phyloP scores from a whole-genome alignment of 2,113 vertebrate genomes.

The Hemiscyllium ocellatum region DNA sequence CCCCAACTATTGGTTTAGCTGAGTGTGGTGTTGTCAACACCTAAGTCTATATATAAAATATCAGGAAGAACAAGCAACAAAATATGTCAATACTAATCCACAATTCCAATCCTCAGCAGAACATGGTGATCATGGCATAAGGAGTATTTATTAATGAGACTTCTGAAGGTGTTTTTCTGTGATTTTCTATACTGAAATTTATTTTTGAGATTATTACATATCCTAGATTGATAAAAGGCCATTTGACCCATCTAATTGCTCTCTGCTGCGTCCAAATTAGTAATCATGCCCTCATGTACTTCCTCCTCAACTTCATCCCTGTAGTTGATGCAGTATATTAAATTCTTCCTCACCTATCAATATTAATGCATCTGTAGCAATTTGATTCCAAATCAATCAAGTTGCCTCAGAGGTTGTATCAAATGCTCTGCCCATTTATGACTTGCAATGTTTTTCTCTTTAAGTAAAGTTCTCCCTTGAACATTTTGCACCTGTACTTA shows the following conservation, averaged over 20 bases:
- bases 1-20: not conserved
- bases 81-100: not conserved
- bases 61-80: not conserved
- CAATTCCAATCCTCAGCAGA: not conserved
- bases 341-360: not conserved
- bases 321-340: not conserved
- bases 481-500: not conserved
- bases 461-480: not conserved
- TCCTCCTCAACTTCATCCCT: not conserved
- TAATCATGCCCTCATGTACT: not conserved
- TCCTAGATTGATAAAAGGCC: not conserved
- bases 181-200: not conserved
- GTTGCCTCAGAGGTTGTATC: not conserved
- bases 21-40: not conserved
- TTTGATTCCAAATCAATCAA: not conserved
- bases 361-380: not conserved
- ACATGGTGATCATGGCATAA: not conserved
- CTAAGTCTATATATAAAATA: not conserved
- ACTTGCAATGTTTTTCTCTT: not conserved
- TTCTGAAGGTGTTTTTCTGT: not conserved
- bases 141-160: not conserved
- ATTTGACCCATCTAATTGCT: not conserved
- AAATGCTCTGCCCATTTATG: not conserved
- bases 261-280: not conserved
- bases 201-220: not conserved